These are phyloP conservation scores for Sussaba pulchella DNA, from an alignment of 2,888 invertebrate genomes.

Conservation along the genomic window DNA sequence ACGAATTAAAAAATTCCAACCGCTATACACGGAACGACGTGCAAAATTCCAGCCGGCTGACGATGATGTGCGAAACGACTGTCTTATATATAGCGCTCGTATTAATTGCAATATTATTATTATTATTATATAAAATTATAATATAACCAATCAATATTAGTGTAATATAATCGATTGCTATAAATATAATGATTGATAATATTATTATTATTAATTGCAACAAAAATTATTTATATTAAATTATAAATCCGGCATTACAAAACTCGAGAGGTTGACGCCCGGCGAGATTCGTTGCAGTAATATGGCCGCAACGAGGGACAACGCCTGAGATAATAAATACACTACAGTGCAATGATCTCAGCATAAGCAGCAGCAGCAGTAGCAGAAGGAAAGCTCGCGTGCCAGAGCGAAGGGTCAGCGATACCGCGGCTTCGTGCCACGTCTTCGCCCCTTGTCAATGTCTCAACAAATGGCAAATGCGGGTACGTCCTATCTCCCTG, in stretches of 20 bases:
- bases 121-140: too few species aligned
- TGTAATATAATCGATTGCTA: too few species aligned
- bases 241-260: too few species aligned
- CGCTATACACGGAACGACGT: background rate
- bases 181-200: too few species aligned
- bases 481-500: background rate
- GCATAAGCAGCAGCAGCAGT: conserved; percentile 1
- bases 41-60: conserved; percentile 4
- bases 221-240: too few species aligned
- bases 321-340: conserved; percentile 62
- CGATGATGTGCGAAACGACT: too few species aligned
- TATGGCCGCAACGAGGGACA: conserved; percentile 61
- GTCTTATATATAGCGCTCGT: too few species aligned
- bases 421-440: background rate
- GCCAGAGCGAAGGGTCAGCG: conserved; percentile 24
- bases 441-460: conserved; percentile 7
- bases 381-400: conserved; percentile 25
- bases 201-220: too few species aligned
- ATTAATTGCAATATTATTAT: too few species aligned
- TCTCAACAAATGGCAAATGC: conserved; percentile 1
- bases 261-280: conserved; percentile 24
- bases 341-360: conserved; percentile 65
- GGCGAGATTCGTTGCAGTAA: conserved; percentile 7
- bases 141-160: too few species aligned
- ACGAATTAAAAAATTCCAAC: conserved; percentile 7